Conservation (phyloP, 2,888 invertebrate species). For the Prosopocoilus inquinatus region DNA sequence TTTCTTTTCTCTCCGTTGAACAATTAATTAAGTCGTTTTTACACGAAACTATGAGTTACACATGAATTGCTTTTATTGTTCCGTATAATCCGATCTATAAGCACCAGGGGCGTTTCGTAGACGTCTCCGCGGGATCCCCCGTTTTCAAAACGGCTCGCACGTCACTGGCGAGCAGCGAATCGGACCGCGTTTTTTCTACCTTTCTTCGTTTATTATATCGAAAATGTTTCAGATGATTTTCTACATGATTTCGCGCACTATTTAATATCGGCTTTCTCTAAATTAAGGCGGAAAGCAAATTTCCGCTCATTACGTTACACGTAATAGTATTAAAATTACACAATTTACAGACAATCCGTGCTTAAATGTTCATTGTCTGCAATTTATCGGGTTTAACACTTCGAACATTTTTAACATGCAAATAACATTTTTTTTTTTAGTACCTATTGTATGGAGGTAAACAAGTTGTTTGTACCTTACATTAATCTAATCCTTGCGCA, state of each 20-base stretch:
- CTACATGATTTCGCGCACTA: not conserved
- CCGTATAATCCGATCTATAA: not conserved
- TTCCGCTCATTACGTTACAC: too few relatives aligned
- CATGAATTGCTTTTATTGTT: conserved; percentile 1
- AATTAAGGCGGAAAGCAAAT: not conserved
- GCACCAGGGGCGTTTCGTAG: not conserved
- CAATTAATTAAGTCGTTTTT: conserved; percentile 6
- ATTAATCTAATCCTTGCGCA: too few relatives aligned
- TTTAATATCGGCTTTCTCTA: not conserved
- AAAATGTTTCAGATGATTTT: not conserved
- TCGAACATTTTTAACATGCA: too few relatives aligned
- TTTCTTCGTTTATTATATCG: not conserved
- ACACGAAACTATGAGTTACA: conserved; percentile 2
- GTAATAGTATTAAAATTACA: too few relatives aligned
- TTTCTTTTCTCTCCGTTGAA: not conserved
- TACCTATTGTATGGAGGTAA: too few relatives aligned
- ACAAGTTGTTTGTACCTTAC: too few relatives aligned
- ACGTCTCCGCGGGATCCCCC: not conserved
- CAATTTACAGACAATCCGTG: too few relatives aligned
- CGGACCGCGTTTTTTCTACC: not conserved
- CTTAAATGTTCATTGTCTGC: too few relatives aligned
- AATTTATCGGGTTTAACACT: too few relatives aligned
- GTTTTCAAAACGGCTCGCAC: not conserved
- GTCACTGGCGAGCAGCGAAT: not conserved
- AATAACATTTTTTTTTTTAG: too few relatives aligned